These are phyloP conservation scores for Dryobates pubescens DNA, from an alignment of 2,797 vertebrate genomes.

Conservation along the genomic window DNA sequence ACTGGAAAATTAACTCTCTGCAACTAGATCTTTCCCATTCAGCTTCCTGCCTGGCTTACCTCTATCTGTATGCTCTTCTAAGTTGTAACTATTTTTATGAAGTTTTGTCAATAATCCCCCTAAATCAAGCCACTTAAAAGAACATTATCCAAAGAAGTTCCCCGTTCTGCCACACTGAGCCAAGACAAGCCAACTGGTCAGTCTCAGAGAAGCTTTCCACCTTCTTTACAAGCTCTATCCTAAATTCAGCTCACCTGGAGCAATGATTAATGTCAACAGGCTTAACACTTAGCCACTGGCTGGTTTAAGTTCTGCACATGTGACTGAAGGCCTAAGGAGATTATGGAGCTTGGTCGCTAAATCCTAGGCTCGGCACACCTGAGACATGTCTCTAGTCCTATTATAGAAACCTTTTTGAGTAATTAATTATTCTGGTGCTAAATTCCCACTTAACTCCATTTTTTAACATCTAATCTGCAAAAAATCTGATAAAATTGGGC, in stretches of 20 bases:
- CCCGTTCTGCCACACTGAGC: neutral
- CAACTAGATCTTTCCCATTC: neutral
- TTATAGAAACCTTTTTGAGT: neutral
- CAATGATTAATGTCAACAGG: neutral
- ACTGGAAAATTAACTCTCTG: neutral
- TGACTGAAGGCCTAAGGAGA: neutral
- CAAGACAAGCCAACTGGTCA: neutral
- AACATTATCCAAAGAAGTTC: neutral
- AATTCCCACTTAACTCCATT: neutral
- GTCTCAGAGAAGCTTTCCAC: neutral
- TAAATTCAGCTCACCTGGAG: conserved; percentile 23
- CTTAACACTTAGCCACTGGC: neutral
- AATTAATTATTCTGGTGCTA: neutral
- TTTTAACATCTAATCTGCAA: neutral
- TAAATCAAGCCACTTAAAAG: neutral
- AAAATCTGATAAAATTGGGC: neutral
- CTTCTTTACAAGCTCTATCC: too few species aligned
- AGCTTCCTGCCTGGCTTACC: neutral
- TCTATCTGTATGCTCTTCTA: neutral
- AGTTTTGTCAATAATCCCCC: neutral
- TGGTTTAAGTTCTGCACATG: neutral
- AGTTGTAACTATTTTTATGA: neutral
- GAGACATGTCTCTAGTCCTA: neutral
- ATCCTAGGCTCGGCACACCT: conserved; percentile 26
- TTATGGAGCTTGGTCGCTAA: neutral